Conservation (phyloP, 2,797 vertebrate species). For the Morus bassanus region DNA sequence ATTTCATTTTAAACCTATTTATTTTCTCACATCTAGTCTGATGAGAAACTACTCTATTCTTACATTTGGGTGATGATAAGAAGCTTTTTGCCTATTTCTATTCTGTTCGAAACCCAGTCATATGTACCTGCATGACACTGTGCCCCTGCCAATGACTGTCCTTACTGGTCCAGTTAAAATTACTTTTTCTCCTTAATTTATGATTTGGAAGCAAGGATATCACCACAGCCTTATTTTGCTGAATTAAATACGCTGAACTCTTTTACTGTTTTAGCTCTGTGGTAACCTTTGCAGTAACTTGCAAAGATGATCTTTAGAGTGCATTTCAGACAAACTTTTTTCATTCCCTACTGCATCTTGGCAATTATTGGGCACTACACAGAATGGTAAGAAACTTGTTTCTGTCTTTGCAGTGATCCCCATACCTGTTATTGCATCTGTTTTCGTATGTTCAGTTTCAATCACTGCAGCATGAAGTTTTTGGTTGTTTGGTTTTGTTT, state of each 20-base stretch:
- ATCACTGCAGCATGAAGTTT: neutral
- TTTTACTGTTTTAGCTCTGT: neutral
- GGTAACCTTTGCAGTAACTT: neutral
- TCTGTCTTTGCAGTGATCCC: neutral
- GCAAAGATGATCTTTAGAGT: neutral
- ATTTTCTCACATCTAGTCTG: neutral
- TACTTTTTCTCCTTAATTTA: neutral
- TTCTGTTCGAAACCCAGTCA: neutral
- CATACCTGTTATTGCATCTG: neutral
- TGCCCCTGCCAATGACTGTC: neutral
- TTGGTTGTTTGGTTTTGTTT: no score
- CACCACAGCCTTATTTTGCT: neutral
- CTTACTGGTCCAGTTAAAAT: neutral
- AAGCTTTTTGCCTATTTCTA: neutral
- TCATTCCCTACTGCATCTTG: neutral
- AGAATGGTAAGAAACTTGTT: slow-evolving; percentile 3
- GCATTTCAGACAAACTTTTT: slow-evolving; percentile 16
- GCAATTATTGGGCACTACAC: neutral
- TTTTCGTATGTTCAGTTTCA: neutral
- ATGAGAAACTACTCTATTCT: neutral
- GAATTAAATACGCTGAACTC: neutral
- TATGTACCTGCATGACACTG: neutral
- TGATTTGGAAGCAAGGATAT: neutral
- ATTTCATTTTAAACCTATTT: neutral
- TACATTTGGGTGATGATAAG: neutral